Percentiles rank a stretch among this genome's conserved stretches.
Conservation (phyloP, 35 echinoderm and acorn worm genomes). For the Stichopus chloronotus region DNA sequence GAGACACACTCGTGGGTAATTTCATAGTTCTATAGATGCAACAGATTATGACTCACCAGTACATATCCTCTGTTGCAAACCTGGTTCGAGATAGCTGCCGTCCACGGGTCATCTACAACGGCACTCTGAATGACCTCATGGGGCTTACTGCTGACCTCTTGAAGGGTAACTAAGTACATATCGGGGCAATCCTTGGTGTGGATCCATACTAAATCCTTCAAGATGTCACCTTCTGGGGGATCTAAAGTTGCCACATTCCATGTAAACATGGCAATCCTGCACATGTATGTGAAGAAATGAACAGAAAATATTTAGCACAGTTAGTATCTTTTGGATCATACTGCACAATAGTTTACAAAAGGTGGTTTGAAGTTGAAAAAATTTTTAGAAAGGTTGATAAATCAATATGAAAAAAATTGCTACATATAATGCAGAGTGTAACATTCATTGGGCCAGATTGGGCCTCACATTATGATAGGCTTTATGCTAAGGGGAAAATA, state of each 20-base stretch:
- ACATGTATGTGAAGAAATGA: not conserved
- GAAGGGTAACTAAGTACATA: constrained; percentile 81
- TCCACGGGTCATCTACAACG: constrained; percentile 93
- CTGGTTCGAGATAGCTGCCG: constrained; percentile 73
- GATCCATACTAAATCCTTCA: constrained; percentile 81
- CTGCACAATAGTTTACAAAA: not conserved
- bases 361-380: too few relatives aligned
- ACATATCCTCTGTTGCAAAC: constrained; percentile 86
- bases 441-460: too few relatives aligned
- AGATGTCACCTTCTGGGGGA: constrained; percentile 62
- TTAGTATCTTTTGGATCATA: not conserved
- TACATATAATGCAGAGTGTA: too few relatives aligned
- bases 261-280: constrained; percentile 83
- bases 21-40: too few relatives aligned
- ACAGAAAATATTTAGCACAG: constrained; percentile 2
- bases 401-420: too few relatives aligned
- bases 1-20: too few relatives aligned
- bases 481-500: too few relatives aligned
- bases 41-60: constrained; percentile 56
- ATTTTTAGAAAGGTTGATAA: too few relatives aligned
- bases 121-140: constrained; percentile 86
- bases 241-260: constrained; percentile 97
- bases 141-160: constrained; percentile 97
- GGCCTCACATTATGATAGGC: too few relatives aligned
- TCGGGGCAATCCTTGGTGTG: constrained; percentile 80